These are phyloP conservation scores for Petaurus breviceps DNA, from an alignment of 2,113 vertebrate genomes.

Conservation along the genomic window DNA sequence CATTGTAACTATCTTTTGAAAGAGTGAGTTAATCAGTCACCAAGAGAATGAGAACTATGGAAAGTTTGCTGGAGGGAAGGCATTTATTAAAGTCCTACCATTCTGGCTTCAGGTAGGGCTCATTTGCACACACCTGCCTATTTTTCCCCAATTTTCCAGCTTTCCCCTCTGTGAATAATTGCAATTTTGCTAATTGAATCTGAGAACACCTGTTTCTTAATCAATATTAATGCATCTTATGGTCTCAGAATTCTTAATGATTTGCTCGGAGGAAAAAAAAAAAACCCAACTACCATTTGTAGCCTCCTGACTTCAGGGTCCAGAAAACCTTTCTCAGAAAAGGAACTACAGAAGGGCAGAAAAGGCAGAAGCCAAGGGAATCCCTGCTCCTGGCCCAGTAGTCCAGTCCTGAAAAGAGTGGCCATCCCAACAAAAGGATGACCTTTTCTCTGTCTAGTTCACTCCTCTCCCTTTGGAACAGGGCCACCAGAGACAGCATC, in stretches of 20 bases:
- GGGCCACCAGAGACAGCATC: background rate
- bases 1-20: background rate
- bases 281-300: background rate
- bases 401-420: background rate
- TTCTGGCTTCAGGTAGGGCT: conserved; percentile 20
- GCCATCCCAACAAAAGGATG: background rate
- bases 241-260: conserved; percentile 69
- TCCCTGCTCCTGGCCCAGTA: background rate
- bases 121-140: conserved; percentile 69
- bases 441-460: background rate
- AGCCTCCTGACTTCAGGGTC: background rate
- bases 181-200: conserved; percentile 76
- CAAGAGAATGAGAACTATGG: background rate
- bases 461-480: background rate
- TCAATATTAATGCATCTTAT: conserved; percentile 75
- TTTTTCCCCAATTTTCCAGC: conserved; percentile 59
- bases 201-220: conserved; percentile 77
- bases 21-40: conserved; percentile 34
- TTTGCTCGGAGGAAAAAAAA: conserved; percentile 23
- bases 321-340: background rate
- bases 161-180: conserved; percentile 69
- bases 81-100: conserved; percentile 33
- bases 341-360: background rate
- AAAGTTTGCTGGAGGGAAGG: conserved; percentile 23
- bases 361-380: background rate